phyloP scores from a whole-genome alignment of 2,888 invertebrate genomes.

The Heteromyza rotundicornis region DNA sequence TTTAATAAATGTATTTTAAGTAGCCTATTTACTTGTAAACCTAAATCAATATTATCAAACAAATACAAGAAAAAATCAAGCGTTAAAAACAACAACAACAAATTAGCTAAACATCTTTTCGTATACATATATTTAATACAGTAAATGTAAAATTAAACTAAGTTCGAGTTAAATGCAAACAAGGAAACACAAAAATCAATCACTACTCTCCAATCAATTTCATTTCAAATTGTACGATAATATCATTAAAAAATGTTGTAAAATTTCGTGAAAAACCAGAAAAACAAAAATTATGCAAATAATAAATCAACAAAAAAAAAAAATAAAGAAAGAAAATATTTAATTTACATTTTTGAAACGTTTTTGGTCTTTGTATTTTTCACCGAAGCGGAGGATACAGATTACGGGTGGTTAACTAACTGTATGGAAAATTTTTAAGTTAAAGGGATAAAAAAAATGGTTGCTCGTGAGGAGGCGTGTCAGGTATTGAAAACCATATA shows the following conservation, averaged over 20 bases:
- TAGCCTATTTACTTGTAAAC: slow-evolving; percentile 23
- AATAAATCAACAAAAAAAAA: slow-evolving; percentile 2
- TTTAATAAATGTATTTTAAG: slow-evolving; percentile 18
- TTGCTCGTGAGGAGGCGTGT: too few relatives aligned
- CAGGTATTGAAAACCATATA: too few relatives aligned
- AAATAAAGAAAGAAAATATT: slow-evolving; percentile 10
- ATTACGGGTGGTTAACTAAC: too few relatives aligned
- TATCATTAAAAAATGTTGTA: not conserved
- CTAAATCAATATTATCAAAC: slow-evolving; percentile 2
- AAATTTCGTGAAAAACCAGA: not conserved
- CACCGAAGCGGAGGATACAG: too few relatives aligned
- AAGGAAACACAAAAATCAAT: not conserved
- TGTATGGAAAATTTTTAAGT: too few relatives aligned
- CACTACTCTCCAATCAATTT: not conserved
- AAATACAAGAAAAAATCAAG: too few relatives aligned
- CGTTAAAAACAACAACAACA: not conserved
- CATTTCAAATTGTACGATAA: too few relatives aligned
- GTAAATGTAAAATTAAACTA: not conserved
- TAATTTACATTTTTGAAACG: slow-evolving; percentile 12
- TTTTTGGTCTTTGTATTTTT: too few relatives aligned
- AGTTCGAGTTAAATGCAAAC: not conserved
- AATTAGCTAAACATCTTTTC: slow-evolving; percentile 16
- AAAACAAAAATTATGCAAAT: not conserved
- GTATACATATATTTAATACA: not conserved
- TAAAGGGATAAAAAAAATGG: too few relatives aligned